Conservation (phyloP, 2,888 invertebrate genomes). For the Xestobium rufovillosum region DNA sequence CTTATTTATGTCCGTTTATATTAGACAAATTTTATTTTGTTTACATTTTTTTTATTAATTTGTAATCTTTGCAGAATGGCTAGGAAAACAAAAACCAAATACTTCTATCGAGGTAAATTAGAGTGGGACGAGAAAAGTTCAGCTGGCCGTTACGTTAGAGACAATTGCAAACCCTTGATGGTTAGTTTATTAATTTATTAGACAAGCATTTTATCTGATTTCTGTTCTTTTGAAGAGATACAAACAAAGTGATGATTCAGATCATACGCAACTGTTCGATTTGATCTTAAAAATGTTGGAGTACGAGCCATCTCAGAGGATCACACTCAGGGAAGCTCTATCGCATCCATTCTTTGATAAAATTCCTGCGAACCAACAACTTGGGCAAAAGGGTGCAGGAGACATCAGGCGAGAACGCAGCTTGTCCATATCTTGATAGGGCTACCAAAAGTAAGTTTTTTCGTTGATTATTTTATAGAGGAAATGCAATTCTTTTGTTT, state of each 20-base stretch:
- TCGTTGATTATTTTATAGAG: no score
- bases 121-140: conserved; percentile 98
- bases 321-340: conserved; percentile 81
- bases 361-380: conserved; percentile 69
- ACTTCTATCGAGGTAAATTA: conserved; percentile 94
- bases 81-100: conserved; percentile 89
- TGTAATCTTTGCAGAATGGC: conserved; percentile 62
- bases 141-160: conserved; percentile 94
- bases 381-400: conserved; percentile 50
- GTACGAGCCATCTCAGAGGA: conserved; percentile 88
- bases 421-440: conserved; percentile 67
- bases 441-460: no score
- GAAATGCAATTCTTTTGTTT: no score
- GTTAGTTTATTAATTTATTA: conserved; percentile 64
- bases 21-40: no score
- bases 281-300: conserved; percentile 93
- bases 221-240: conserved; percentile 65
- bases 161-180: conserved; percentile 93
- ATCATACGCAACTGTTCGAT: conserved; percentile 90
- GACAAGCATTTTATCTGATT: background rate
- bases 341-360: conserved; percentile 89
- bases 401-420: conserved; percentile 56
- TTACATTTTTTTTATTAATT: conserved; percentile 32
- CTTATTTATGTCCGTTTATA: no score
- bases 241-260: conserved; percentile 77